These are phyloP conservation scores for Drosophila insularis DNA, from an alignment of 1,140 invertebrate species.

Conservation along the genomic window DNA sequence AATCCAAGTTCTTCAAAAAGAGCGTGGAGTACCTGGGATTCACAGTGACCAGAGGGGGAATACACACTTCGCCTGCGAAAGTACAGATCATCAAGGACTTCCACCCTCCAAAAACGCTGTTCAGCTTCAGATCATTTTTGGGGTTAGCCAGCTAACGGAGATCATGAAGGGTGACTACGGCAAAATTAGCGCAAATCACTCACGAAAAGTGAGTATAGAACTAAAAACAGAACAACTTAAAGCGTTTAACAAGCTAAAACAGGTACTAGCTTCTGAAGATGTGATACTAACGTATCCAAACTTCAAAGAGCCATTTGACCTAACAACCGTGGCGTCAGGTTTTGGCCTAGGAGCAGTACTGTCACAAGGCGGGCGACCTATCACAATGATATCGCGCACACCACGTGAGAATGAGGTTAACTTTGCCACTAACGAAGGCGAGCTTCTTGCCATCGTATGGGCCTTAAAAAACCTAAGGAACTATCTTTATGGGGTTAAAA, in stretches of 20 bases:
- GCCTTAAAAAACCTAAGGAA: slow-evolving; percentile 25
- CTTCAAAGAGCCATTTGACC: slow-evolving; percentile 65
- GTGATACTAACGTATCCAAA: slow-evolving; percentile 55
- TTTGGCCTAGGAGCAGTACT: slow-evolving; percentile 15
- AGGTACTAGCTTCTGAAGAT: slow-evolving; percentile 34
- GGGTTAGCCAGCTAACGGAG: slow-evolving; percentile 1
- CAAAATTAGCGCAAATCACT: slow-evolving; percentile 1
- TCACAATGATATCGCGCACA: no score
- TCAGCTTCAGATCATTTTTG: slow-evolving; percentile 3
- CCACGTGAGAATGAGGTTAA: background rate
- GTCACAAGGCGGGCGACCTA: no score
- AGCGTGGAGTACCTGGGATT: slow-evolving; percentile 23
- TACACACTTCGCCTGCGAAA: slow-evolving; percentile 12
- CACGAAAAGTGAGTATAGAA: no score
- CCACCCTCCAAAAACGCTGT: slow-evolving; percentile 3
- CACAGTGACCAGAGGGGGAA: slow-evolving; percentile 5
- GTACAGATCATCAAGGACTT: slow-evolving; percentile 12
- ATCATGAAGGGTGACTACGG: slow-evolving; percentile 12
- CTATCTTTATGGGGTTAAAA: slow-evolving; percentile 23
- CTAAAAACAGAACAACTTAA: no score
- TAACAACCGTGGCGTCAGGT: slow-evolving; percentile 62
- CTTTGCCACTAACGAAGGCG: slow-evolving; percentile 20
- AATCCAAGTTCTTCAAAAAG: slow-evolving; percentile 22
- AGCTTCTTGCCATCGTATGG: slow-evolving; percentile 11
- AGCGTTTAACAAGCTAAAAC: slow-evolving; percentile 33